Evolutionary conservation across 2,113 vertebrate species (phyloP).

Genomic region (Atherinomorus stipes): DNA sequence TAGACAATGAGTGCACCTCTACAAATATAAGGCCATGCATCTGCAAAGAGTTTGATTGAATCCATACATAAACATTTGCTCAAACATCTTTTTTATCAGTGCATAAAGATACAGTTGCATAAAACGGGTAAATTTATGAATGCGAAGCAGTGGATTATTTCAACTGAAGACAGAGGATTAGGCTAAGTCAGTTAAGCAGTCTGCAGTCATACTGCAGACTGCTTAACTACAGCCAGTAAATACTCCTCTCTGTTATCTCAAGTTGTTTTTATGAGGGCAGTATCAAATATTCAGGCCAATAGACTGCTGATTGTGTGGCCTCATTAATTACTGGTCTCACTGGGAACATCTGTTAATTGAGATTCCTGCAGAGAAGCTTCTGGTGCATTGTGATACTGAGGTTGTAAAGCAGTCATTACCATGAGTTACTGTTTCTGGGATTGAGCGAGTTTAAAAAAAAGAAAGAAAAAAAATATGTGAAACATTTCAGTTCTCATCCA

Average conservation of each 20-base stretch:
- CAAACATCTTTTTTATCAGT: not conserved
- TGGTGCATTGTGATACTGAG: conserved; percentile 72
- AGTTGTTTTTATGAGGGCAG: conserved; percentile 70
- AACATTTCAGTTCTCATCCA: not conserved
- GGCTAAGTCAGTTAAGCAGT: conserved; percentile 27
- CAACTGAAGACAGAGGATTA: not conserved
- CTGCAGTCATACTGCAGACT: conserved; percentile 62
- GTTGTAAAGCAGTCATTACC: conserved; percentile 69
- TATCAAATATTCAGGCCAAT: conserved; percentile 66
- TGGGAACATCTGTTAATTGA: conserved; percentile 78
- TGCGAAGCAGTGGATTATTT: not conserved
- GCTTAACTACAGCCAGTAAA: conserved; percentile 64
- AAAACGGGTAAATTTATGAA: not conserved
- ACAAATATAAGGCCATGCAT: not conserved
- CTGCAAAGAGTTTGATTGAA: not conserved
- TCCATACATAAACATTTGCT: not conserved
- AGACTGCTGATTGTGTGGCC: conserved; percentile 66
- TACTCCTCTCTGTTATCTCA: conserved; percentile 61
- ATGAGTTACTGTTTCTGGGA: conserved; percentile 58
- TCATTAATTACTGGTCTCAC: conserved; percentile 75
- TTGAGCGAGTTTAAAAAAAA: not conserved
- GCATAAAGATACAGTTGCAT: not conserved
- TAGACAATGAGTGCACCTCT: not conserved
- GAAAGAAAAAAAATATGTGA: conserved; percentile 7
- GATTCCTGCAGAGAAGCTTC: conserved; percentile 71